Base-by-base conservation (phyloP, 2,888 invertebrate species). In the Cosmorhoe ocellata region DNA sequence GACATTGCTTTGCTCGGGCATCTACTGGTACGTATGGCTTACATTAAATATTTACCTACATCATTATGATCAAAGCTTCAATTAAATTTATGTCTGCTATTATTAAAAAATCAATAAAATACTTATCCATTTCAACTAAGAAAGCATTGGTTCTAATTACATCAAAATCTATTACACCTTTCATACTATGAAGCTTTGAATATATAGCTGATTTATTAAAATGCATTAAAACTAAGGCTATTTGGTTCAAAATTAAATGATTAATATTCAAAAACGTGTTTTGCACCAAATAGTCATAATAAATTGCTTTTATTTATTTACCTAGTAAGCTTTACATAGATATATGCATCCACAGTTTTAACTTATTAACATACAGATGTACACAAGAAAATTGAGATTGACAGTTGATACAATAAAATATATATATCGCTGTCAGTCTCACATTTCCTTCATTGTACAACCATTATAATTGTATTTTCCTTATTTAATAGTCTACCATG, bases 401-500 rank as follows among this genome's bases (percentile, higher is more conserved):
- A 57, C 54, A 59, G 56, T 53, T 31, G 18, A 34, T 39, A 10
- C 13, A 7, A 1, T 28, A 32, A 27, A 6, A 38, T 11, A 10
- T 31, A 34, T 6, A 45, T 26, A 43, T 30, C 27, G n/a, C 32
- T 63, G 70, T 71, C 65, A 73, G 72, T 69, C 67, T 69, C 63
- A 57, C 60, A 64, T 69, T 61, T 75, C 66, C 66, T 69, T 68
- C 63, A 67, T 58, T 71, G 79, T 81, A 79, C 78, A 72, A 68
- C 59, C 64, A 70, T 67, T 66, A 51, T 66, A 64, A 61, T 58
- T 77, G 76, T 75, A 71, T 65, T 71, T 75, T 70, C 69, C 71
- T 65, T 74, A 72, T 69, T 70, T 30, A 76, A 66, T 78, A 75
- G 81, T 80, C 81, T 82, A 88, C 85, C 90, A 90, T 90, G 91